phyloP scores from a whole-genome alignment of 2,888 invertebrate genomes.

The Stomorhina lunata region DNA sequence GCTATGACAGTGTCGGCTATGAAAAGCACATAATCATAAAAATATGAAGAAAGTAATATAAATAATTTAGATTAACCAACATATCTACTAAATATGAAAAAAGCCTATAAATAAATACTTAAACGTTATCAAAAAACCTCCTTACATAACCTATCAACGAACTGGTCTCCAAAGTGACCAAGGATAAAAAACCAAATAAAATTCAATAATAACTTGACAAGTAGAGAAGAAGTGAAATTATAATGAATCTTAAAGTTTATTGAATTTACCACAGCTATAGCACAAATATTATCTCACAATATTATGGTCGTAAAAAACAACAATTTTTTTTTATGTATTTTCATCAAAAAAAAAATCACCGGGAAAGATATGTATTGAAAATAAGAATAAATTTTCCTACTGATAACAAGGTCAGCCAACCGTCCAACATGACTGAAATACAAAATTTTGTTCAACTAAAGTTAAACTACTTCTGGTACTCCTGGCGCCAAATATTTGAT shows the following conservation, averaged over 20 bases:
- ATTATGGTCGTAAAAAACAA: slow-evolving; percentile 40
- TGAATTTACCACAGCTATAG: slow-evolving; percentile 7
- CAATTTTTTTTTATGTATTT: slow-evolving; percentile 43
- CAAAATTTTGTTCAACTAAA: background rate
- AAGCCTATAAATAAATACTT: too few species aligned
- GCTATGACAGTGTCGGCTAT: too few species aligned
- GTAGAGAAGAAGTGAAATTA: background rate
- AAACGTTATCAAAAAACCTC: background rate
- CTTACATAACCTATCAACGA: background rate
- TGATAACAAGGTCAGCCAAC: slow-evolving; percentile 53
- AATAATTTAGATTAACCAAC: too few species aligned
- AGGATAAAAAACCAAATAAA: background rate
- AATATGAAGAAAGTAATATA: too few species aligned
- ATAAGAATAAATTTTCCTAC: slow-evolving; percentile 23
- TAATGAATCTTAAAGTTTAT: slow-evolving; percentile 5
- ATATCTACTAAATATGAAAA: too few species aligned
- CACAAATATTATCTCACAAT: slow-evolving; percentile 47
- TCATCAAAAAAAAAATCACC: slow-evolving; percentile 26
- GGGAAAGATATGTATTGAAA: background rate
- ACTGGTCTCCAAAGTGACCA: background rate
- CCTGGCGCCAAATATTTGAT: slow-evolving; percentile 56
- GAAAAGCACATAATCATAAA: too few species aligned
- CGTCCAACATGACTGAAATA: slow-evolving; percentile 44
- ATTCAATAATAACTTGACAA: slow-evolving; percentile 16
- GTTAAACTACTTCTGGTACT: background rate